Base-by-base conservation (phyloP, 1,140 invertebrate species). In the Drosophila fuyamai region DNA sequence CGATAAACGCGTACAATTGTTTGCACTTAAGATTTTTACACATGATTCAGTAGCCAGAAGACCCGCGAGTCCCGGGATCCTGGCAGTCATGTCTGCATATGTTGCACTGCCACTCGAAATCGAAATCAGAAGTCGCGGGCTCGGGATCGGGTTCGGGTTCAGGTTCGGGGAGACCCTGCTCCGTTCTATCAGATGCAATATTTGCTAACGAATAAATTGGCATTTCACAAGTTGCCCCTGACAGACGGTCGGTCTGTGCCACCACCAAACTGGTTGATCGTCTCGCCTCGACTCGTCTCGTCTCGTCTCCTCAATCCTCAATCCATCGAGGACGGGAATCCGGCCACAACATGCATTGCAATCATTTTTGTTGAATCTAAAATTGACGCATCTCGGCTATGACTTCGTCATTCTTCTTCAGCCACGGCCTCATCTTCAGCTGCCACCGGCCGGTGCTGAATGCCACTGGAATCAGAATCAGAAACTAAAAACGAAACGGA, bases 21-120 rank as follows among this genome's bases (percentile, higher is more conserved):
- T 92, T 92, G 90, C 85, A 92, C 86, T 92, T 91, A 91, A 91
- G 90, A 91, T 91, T 91, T 91, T 91, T 91, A 91, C 90, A 91
- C 90, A 91, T 89, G 89, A 91, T 91, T 91, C 84, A 88, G 83
- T 81, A 84, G 84, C 84, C 75, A 67, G 66, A 60, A 77, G 75
- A 67, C 71, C 83, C 74, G 54, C 18, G 55, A 63, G 38, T 60
- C 38, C 71, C 60, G 56, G 29, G 29, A 65, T 54, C 40, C 60
- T 73, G 62, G 72, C 60, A 60, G 80, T 89, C 85, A 89, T 89
- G 84, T 89, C 84, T 88, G 84, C 85, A 89, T 89, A 89, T 89
- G 84, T 89, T 89, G 77, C 80, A 89, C 72, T 81, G 82, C 77
- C 81, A 85, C 81, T 85, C 81, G 83, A 84, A 84, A 53, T 58